Percentiles rank a stretch among this genome's conserved stretches.
These are phyloP conservation scores for Urechis unicinctus DNA, from an alignment of 2,888 invertebrate species.

Conservation along the genomic window DNA sequence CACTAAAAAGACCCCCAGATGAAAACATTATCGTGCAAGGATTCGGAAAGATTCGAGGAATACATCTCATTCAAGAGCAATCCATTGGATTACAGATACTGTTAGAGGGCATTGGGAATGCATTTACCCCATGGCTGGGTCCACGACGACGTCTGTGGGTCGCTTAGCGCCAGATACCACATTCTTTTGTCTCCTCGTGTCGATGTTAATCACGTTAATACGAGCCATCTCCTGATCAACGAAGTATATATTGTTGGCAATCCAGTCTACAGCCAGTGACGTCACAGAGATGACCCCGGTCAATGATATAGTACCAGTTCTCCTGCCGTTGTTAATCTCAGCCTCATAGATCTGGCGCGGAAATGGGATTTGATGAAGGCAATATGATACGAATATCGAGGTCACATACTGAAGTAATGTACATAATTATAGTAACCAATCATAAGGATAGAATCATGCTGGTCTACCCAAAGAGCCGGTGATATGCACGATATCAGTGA, in stretches of 20 bases:
- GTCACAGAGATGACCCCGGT: constrained; percentile 26
- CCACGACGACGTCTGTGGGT: constrained; percentile 85
- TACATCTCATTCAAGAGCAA: no score
- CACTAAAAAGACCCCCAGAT: no score
- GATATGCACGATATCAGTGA: no score
- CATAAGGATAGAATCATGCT: no score
- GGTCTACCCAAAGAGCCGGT: no score
- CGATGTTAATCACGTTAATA: constrained; percentile 87
- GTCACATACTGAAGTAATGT: no score
- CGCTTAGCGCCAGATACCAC: constrained; percentile 83
- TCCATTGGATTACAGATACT: no score
- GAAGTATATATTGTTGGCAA: constrained; percentile 91
- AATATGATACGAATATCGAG: no score
- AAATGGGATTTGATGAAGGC: background rate
- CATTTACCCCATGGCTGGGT: constrained; percentile 73
- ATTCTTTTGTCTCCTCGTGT: constrained; percentile 79
- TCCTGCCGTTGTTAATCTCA: constrained; percentile 13
- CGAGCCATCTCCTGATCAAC: constrained; percentile 88
- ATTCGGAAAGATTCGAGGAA: no score
- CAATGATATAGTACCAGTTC: constrained; percentile 14
- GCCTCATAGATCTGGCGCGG: constrained; percentile 23
- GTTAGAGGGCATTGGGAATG: no score
- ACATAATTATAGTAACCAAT: no score
- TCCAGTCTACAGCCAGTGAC: constrained; percentile 85
- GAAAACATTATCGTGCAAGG: no score